Base-by-base conservation (phyloP, 1,140 invertebrate genomes). In the Trialeurodes vaporariorum region DNA sequence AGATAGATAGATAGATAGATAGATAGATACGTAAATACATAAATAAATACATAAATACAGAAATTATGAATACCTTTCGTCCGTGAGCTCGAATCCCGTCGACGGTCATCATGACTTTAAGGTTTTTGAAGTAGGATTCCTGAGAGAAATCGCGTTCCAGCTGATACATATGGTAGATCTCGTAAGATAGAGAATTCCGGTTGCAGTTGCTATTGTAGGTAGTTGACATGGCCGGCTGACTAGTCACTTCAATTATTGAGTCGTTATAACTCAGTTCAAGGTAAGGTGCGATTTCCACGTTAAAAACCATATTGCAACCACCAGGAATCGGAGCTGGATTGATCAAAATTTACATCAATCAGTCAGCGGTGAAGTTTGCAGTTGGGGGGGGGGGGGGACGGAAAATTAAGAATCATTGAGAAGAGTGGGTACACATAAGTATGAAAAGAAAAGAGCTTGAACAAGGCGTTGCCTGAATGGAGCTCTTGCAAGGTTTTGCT, bases 241-340 rank as follows among this genome's bases (percentile, higher is more conserved):
- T 81, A 67, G 86, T 82, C 0, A 90, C 80, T 49, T 73, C 77
- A 2, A 88, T 79, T 40, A 83, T 80, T n/a, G 81, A 76, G 61
- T 81, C 72, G 34, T 74, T 80, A 40, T 81, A 78, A 1, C 67
- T 70, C 0, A 86, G 71, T 34, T 77, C 77, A 70, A 89, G 79
- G 73, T 83, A 91, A 11, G 90, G 87, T 23, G 87, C 83, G 68
- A 81, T 82, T 72, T 83, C 77, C n/a, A 85, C 76, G 59, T 82
- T 75, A 71, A 85, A 85, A 72, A 87, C 85, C 81, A 89, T 82
- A 70, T 88, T 90, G 73, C 89, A 91, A 27, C 87, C 89, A 68
- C 90, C 90, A 59, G 89, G 89, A 71, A 90, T 79, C 2, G 90
- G 89, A 74, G 84, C 89, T 90, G 76, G 69, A 71, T 40, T 61